These are phyloP conservation scores for Egretta garzetta DNA, from an alignment of 2,113 vertebrate genomes.

Conservation along the genomic window DNA sequence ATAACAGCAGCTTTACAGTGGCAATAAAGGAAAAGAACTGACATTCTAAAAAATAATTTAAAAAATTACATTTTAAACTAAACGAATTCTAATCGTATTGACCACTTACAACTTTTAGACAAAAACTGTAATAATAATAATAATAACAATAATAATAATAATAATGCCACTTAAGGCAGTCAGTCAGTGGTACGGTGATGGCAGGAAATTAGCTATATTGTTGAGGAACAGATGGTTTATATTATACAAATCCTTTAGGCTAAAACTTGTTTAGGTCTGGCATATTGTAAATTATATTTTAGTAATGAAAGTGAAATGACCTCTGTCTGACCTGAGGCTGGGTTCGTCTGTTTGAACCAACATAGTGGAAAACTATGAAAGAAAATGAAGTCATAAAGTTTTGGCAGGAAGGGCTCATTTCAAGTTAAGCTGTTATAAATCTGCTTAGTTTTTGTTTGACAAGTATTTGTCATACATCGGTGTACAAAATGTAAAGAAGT, in stretches of 20 bases:
- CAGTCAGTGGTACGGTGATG: slow-evolving; percentile 75
- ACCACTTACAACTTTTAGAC: slow-evolving; percentile 65
- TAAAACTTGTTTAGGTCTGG: slow-evolving; percentile 87
- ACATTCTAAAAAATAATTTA: background rate
- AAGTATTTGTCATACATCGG: slow-evolving; percentile 79
- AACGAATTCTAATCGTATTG: slow-evolving; percentile 55
- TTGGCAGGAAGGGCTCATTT: slow-evolving; percentile 78
- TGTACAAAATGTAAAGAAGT: slow-evolving; percentile 77
- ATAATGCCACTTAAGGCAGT: slow-evolving; percentile 70
- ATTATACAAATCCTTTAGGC: slow-evolving; percentile 87
- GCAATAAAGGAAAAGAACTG: background rate
- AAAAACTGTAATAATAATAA: slow-evolving; percentile 47
- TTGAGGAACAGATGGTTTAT: slow-evolving; percentile 90
- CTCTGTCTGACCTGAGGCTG: slow-evolving; percentile 80
- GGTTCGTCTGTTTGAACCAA: slow-evolving; percentile 78
- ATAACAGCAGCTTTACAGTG: background rate
- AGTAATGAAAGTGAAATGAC: slow-evolving; percentile 86
- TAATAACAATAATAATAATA: slow-evolving; percentile 23
- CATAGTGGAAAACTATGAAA: slow-evolving; percentile 76
- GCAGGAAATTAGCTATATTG: slow-evolving; percentile 86
- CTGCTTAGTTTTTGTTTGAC: slow-evolving; percentile 81
- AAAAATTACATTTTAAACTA: background rate
- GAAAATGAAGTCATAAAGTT: slow-evolving; percentile 81
- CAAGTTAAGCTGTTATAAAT: slow-evolving; percentile 75
- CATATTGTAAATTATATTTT: slow-evolving; percentile 88